Evolutionary conservation across 2,113 vertebrate species (phyloP).

Genomic region (Vanacampus margaritifer): DNA sequence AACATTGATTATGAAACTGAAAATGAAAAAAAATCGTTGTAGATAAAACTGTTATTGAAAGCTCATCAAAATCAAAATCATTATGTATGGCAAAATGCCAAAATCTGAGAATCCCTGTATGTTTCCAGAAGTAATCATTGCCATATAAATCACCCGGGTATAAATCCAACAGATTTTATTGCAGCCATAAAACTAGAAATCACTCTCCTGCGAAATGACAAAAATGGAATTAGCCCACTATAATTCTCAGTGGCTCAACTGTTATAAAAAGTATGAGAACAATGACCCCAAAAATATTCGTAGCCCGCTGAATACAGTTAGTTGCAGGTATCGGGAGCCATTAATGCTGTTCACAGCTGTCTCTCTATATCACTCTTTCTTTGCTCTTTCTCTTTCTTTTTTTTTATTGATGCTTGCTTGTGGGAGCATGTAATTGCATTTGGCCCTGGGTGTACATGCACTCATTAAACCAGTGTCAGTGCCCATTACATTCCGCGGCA

Average conservation of each 20-base stretch:
- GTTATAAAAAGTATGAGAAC: neutral
- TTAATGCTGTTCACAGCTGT: conserved; percentile 57
- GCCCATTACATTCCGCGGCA: conserved; percentile 63
- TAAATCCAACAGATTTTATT: neutral
- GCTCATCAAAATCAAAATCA: too few relatives aligned
- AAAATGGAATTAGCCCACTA: neutral
- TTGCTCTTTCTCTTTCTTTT: neutral
- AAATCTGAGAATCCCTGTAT: too few relatives aligned
- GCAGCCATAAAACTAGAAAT: neutral
- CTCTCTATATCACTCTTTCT: conserved; percentile 2
- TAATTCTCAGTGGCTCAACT: neutral
- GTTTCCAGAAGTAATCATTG: too few relatives aligned
- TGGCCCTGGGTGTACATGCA: conserved; percentile 62
- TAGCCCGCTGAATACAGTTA: conserved; percentile 55
- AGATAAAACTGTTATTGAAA: too few relatives aligned
- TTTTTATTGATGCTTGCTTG: conserved; percentile 55
- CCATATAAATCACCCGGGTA: neutral
- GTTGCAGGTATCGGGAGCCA: conserved; percentile 46
- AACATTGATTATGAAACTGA: too few relatives aligned
- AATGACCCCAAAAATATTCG: neutral
- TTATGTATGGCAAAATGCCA: too few relatives aligned
- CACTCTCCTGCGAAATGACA: neutral
- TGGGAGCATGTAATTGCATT: conserved; percentile 68
- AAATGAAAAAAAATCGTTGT: too few relatives aligned
- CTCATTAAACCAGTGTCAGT: conserved; percentile 63